Percentiles rank a stretch among this genome's conserved stretches.
Conservation (phyloP, 2,888 invertebrate genomes). For the Apodemia duryi region DNA sequence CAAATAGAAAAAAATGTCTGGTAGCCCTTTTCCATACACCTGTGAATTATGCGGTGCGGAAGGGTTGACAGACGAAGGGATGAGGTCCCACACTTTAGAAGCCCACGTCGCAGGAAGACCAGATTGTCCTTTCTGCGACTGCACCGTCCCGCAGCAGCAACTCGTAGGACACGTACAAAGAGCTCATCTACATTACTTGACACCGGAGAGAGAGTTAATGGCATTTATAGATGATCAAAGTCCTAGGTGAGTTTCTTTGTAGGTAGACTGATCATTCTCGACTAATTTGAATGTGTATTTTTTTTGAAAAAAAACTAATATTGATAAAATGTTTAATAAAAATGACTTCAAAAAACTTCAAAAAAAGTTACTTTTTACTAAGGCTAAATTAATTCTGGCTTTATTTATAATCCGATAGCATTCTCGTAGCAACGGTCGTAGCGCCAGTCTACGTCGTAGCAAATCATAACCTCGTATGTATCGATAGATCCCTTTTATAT, state of each 20-base stretch:
- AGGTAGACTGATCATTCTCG: no score
- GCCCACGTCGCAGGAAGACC: conserved; percentile 89
- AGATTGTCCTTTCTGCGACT: conserved; percentile 90
- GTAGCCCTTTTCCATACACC: conserved; percentile 74
- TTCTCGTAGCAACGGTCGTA: conserved; percentile 32
- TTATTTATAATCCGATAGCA: not conserved
- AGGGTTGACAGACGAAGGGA: conserved; percentile 87
- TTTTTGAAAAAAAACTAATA: not conserved
- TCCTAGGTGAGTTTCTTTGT: conserved; percentile 58
- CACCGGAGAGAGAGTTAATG: conserved; percentile 88
- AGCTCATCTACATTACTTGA: conserved; percentile 90
- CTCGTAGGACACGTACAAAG: conserved; percentile 89
- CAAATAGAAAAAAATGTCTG: conserved; percentile 49
- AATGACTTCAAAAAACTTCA: not conserved
- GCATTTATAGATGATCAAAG: conserved; percentile 88
- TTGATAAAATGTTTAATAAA: not conserved
- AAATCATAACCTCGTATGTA: no score
- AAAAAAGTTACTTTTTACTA: not conserved
- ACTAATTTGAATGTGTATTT: not conserved
- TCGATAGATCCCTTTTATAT: no score
- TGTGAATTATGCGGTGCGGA: conserved; percentile 94
- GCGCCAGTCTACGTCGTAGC: no score
- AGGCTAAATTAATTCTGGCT: conserved; percentile 3
- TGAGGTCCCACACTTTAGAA: conserved; percentile 87
- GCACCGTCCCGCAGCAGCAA: conserved; percentile 85